Evolutionary conservation across 2,888 invertebrate genomes (phyloP).

Genomic region (Diarsia rubi): DNA sequence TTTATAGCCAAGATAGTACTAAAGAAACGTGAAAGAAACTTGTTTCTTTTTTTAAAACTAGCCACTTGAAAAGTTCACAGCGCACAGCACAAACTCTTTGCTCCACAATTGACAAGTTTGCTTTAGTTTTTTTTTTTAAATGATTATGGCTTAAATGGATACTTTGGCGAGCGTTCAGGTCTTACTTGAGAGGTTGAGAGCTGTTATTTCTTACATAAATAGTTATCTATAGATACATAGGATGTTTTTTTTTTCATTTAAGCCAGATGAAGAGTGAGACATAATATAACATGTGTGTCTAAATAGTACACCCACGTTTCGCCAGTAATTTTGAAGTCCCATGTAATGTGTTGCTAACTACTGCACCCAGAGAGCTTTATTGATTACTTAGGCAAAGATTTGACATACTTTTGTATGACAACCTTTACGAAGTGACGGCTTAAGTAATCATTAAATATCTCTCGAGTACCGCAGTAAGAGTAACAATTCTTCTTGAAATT

Average conservation of each 20-base stretch:
- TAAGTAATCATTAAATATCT: no score
- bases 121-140: slow-evolving; percentile 44
- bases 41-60: slow-evolving; percentile 51
- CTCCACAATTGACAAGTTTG: slow-evolving; percentile 63
- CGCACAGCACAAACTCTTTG: slow-evolving; percentile 49
- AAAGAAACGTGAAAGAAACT: slow-evolving; percentile 54
- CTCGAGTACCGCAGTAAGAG: no score
- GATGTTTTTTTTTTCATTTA: background rate
- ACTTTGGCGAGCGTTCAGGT: slow-evolving; percentile 19
- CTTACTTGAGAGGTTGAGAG: background rate
- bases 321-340: no score
- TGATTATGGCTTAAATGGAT: slow-evolving; percentile 38
- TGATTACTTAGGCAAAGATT: no score
- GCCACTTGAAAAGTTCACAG: slow-evolving; percentile 60
- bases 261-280: background rate
- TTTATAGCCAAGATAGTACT: slow-evolving; percentile 57
- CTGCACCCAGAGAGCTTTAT: no score
- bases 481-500: no score
- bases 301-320: no score
- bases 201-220: background rate
- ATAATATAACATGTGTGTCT: no score
- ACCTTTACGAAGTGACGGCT: no score
- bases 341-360: no score
- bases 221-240: background rate
- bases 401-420: no score